phyloP scores from a whole-genome alignment of 1,140 invertebrate genomes.

The Leptinotarsa undecemlineata region DNA sequence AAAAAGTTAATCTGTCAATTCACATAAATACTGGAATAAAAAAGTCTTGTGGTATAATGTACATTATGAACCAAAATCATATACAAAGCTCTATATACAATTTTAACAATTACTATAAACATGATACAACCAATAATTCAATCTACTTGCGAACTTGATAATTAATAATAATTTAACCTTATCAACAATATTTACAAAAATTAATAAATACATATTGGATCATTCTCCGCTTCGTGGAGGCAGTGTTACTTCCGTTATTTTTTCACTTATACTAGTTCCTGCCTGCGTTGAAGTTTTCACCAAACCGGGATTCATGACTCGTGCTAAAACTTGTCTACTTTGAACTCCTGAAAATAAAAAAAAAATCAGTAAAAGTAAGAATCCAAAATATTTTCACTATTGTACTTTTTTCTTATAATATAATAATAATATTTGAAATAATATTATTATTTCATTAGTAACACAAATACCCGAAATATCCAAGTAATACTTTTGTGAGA shows the following conservation, averaged over 20 bases:
- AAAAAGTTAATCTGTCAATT: conserved; percentile 19
- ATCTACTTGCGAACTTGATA: background rate
- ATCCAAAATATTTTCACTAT: no score
- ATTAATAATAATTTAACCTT: conserved; percentile 14
- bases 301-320: conserved; percentile 51
- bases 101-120: conserved; percentile 10
- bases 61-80: conserved; percentile 20
- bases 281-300: conserved; percentile 42
- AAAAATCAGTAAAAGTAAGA: background rate
- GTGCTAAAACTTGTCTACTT: conserved; percentile 54
- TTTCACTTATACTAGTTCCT: conserved; percentile 24
- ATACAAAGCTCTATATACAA: conserved; percentile 18
- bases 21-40: conserved; percentile 29
- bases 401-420: no score
- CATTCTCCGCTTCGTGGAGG: conserved; percentile 18
- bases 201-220: background rate
- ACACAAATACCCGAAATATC: no score
- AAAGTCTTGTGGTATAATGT: conserved; percentile 19
- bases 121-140: background rate
- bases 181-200: conserved; percentile 23
- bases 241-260: conserved; percentile 20
- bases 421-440: no score
- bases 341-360: conserved; percentile 41
- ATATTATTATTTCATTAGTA: background rate
- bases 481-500: no score